Evolutionary conservation across 2,797 vertebrate species (phyloP), one percentile per base, ranked within the genome.

Genomic region (Ambastaia sidthimunki): DNA sequence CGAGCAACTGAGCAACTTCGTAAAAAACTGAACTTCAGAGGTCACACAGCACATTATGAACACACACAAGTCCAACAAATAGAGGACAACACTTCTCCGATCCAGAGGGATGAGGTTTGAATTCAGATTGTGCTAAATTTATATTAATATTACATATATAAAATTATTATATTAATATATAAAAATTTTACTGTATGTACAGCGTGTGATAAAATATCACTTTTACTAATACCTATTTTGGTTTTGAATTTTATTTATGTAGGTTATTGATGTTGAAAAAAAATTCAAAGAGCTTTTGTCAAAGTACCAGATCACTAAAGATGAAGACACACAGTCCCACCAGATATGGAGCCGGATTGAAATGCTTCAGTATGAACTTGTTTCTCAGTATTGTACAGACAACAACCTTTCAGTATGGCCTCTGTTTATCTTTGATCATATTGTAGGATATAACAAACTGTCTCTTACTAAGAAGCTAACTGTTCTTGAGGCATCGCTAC

Each of bases 391-490:
- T 21, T 81, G 78, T 55, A 47, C 23, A 69, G 80, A 80, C 68
- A 67, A 76, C 11, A 52, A 74, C 0, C 68, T 82, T 31, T 67
- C 75, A 4, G 7, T 66, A 10, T 67, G 82, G 69, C 78, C 52
- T 76, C 76, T 73, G 31, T 79, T 80, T 16, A 80, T 57, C 7
- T 71, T 87, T 44, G 87, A 86, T 31, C 3, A 31, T 4, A 60
- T 80, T 31, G 37, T 87, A 16, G 3, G 57, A 18, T 78, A 76
- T 62, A 70, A 75, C 2, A 60, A 78, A 7, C 79, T 83, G 9
- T 88, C 84, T 9, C 79, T 87, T 19, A 84, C 79, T 12, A 84
- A 88, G 65, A 74, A 76, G 54, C 50, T 87, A 19, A 34, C 34
- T 28, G 41, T 85, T 23, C 74, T 87, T 5, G 69, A 82, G 19